Evolutionary conservation across 2,113 vertebrate species (phyloP), one percentile per base, ranked within the genome.

Genomic region (Ameiurus melas): DNA sequence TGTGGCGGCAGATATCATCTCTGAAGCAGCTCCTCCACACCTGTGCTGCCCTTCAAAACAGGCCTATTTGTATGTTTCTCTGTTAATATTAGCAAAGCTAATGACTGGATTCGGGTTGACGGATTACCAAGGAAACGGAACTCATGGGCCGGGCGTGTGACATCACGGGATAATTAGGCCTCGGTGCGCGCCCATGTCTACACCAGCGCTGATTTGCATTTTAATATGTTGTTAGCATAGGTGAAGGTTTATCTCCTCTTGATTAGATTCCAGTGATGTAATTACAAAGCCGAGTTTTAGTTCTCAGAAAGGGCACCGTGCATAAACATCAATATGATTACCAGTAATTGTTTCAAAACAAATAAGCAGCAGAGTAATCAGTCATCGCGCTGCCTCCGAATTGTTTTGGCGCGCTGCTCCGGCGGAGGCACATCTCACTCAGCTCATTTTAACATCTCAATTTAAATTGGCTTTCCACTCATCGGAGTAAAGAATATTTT

Each of bases 251-350:
- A 91, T 91, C 88, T 91, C 90, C 88, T 91, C 90, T 91, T 89
- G 90, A 91, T 91, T 91, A 91, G 90, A 91, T 91, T 91, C 90
- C 90, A 91, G 90, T 91, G 90, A 91, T 91, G 90, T 91, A 91
- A 91, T 91, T 91, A 91, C 90, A 91, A 91, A 88, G 88, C 88
- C 27, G 88, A 89, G 86, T 91, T 91, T 91, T 89, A 91, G 88
- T 91, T 91, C 88, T 89, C 88, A 91, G 90, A 91, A 91, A 91
- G 90, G 90, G 90, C 90, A 89, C 71, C 9, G 88, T 64, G 90
- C 90, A 89, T 91, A 91, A 91, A 91, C 90, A 89, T 91, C 90
- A 91, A 91, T 91, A 91, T 91, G 90, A 91, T 91, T 91, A 91
- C 85, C 90, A 89, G 90, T 91, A 88, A 91, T 91, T 89, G 90